Percentiles rank a stretch among this genome's conserved stretches.
Evolutionary conservation across 2,888 invertebrate genomes (phyloP).

Genomic region (Microchrysa polita): DNA sequence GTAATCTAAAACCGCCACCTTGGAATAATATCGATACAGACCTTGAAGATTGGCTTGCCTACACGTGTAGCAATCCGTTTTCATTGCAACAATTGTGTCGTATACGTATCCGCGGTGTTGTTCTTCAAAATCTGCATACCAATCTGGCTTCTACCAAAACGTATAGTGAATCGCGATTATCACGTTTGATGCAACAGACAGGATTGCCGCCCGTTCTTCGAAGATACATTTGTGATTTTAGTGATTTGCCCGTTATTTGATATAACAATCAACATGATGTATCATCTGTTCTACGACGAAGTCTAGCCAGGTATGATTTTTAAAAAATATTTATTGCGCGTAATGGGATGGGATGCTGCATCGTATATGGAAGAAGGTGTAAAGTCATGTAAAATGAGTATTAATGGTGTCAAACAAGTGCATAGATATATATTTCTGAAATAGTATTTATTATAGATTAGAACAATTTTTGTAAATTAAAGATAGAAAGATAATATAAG

Average conservation of each 20-base stretch:
- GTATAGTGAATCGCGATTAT: slow-evolving; percentile 57
- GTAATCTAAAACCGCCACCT: slow-evolving; percentile 47
- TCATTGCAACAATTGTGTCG: slow-evolving; percentile 58
- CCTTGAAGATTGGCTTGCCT: slow-evolving; percentile 52
- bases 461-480: too few species aligned
- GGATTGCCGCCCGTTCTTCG: slow-evolving; percentile 58
- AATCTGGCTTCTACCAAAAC: slow-evolving; percentile 55
- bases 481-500: too few species aligned
- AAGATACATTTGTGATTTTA: slow-evolving; percentile 58
- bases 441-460: too few species aligned
- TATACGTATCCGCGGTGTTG: slow-evolving; percentile 57
- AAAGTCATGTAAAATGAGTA: too few species aligned
- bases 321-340: background rate
- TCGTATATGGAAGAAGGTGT: too few species aligned
- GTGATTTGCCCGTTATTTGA: slow-evolving; percentile 56
- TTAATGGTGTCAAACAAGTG: too few species aligned
- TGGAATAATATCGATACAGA: slow-evolving; percentile 47
- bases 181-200: slow-evolving; percentile 57
- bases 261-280: slow-evolving; percentile 1
- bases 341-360: too few species aligned
- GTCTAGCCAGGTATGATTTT: slow-evolving; percentile 45
- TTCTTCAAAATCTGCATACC: slow-evolving; percentile 55
- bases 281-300: slow-evolving; percentile 29
- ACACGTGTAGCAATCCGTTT: slow-evolving; percentile 55
- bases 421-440: too few species aligned